Conservation (phyloP, 2,113 vertebrate genomes). For the Phocoena sinus region DNA sequence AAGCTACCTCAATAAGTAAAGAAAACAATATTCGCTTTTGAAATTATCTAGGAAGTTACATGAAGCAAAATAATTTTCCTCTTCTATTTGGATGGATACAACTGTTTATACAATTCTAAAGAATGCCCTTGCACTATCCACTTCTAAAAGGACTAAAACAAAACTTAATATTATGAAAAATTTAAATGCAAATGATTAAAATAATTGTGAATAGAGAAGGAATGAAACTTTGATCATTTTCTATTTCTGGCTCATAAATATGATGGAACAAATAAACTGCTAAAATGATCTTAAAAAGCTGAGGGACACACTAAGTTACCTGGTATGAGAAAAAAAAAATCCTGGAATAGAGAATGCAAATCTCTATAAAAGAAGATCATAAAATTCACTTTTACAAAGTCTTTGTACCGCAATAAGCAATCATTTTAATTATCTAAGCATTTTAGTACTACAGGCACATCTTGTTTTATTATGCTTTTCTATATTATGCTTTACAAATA, state of each 20-base stretch:
- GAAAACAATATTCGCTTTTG: not conserved
- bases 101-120: not conserved
- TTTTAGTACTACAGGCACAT: not conserved
- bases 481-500: not conserved
- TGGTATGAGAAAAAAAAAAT: not conserved
- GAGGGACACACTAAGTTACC: not conserved
- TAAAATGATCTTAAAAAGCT: not conserved
- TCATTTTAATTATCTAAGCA: not conserved
- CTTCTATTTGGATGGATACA: not conserved
- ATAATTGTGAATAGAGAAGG: not conserved
- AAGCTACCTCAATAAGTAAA: not conserved
- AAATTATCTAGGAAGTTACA: not conserved
- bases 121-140: not conserved
- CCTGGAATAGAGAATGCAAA: not conserved
- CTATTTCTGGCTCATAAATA: not conserved
- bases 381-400: not conserved
- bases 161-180: not conserved
- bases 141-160: not conserved
- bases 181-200: conserved; percentile 8
- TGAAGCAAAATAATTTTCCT: not conserved
- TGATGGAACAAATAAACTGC: not conserved
- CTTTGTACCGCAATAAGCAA: not conserved
- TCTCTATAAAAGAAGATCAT: not conserved
- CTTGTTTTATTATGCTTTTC: not conserved
- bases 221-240: not conserved